Evolutionary conservation across 2,888 invertebrate genomes (phyloP), one percentile per base, ranked within the genome.

Genomic region (Rotaria magnacalcarata): DNA sequence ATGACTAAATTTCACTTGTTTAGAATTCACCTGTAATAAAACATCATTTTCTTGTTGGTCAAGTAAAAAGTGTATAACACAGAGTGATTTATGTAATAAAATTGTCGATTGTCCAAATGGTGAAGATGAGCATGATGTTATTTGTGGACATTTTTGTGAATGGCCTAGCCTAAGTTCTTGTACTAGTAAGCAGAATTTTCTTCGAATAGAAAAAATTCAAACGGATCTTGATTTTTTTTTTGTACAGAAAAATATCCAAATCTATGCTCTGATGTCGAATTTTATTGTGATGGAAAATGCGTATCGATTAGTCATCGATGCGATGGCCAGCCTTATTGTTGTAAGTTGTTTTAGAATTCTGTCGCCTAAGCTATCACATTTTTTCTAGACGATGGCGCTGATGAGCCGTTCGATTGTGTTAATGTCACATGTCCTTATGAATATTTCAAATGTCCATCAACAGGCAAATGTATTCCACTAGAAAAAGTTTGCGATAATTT

Each of bases 121-220:
- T 7, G 80, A 80, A 47, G 80, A 80, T 80, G 80, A 80, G 47
- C 14, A 80, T 47, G 80, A 80, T 43, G 11, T 80, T 7, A 80
- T 80, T 5, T 80, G 80, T 47, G 80, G 80, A 24, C 80, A 80
- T 80, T 80, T 7, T 80, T 80, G 80, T 80, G 80, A 80, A 47
- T 80, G 80, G 80, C 80, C 80, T 8, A 80, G 80, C 47, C n/a
- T 80, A 47, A 47, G 21, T 47, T 47, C 47, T 11, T 80, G 80
- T 21, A 80, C 43, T 0, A 80, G 67, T 67, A 67, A 67, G 67
- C 5, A 19, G 2, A 19, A 19, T 27, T 34, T 60, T 27, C 2
- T 14, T 67, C 10, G 11, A n/a, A 14, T 8, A 6, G 5, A n/a
- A 67, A 27, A 8, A 67, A 27, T 50, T 34, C 14, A 67, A 34